Conservation (phyloP, 2,797 vertebrate genomes). For the Craterocephalus amniculus region DNA sequence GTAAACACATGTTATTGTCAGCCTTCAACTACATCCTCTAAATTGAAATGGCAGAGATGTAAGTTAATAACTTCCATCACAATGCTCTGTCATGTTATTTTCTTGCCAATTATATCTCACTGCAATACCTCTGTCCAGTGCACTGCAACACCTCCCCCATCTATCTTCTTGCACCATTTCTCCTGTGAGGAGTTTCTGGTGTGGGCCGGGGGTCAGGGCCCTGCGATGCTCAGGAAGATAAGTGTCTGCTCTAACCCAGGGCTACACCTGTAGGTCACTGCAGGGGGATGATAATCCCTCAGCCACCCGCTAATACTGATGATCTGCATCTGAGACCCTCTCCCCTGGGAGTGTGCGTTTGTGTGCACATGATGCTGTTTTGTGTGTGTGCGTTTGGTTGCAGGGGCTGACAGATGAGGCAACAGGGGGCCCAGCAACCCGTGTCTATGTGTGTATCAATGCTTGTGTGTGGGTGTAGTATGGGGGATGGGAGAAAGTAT, state of each 20-base stretch:
- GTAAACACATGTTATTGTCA: not conserved
- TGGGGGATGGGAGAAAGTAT: conserved; percentile 20
- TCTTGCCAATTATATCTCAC: not conserved
- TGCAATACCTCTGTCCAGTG: not conserved
- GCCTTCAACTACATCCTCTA: conserved; percentile 1
- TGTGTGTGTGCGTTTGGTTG: conserved; percentile 49
- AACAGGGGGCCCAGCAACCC: conserved; percentile 79
- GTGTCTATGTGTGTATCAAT: conserved; percentile 60
- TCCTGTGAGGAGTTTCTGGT: conserved; percentile 47
- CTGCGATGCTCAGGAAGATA: conserved; percentile 72
- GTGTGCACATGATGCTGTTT: conserved; percentile 27
- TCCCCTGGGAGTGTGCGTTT: conserved; percentile 70
- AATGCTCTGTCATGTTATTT: not conserved
- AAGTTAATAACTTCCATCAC: conserved; percentile 3
- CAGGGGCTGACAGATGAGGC: conserved; percentile 78
- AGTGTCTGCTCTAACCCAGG: conserved; percentile 84
- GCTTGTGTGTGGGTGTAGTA: conserved; percentile 22
- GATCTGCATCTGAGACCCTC: conserved; percentile 86
- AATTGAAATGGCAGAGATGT: not conserved
- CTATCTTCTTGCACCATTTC: conserved; percentile 30
- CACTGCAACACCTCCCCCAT: conserved; percentile 35
- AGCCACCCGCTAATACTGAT: conserved; percentile 82
- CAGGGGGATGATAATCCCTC: conserved; percentile 83
- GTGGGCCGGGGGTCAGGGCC: conserved; percentile 60
- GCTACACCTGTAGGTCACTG: conserved; percentile 87